Evolutionary conservation across 2,888 invertebrate species (phyloP), one percentile per base, ranked within the genome.

Genomic region (Phrixothrix hirtus): DNA sequence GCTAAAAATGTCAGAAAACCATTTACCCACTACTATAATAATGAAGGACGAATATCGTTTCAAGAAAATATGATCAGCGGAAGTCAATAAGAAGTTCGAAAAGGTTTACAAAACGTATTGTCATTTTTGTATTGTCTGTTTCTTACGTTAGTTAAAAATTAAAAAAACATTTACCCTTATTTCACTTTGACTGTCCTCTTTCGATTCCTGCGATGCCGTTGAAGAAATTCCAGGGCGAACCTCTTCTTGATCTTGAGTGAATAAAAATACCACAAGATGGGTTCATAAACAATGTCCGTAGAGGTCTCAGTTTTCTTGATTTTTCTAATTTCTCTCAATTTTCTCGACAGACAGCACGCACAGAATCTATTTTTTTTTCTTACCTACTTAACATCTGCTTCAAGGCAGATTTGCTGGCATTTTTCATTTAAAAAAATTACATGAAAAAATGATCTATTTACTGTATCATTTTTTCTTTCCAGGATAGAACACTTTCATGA

Each of bases 1-100:
- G 34, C 34, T 34, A 34, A 34, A 14, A 34, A 36, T 36, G 36
- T 36, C 7, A 36, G 36, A 21, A 36, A 36, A 36, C 16, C 36
- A 9, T 36, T 36, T 36, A 36, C 36, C n/a, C 16, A 36, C 12
- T 36, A 16, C 25, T 36, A 36, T 11, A 36, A 36, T 11, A 15
- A 15, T 36, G 36, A 36, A 36, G 36, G 36, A 5, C 36, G n/a
- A 17, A 12, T 36, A 6, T 15, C n/a, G 16, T 36, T 36, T 36
- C 36, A 36, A 36, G 25, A 21, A 21, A 36, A 21, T 11, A 36
- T 36, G 32, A 32, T 32, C 14, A 10, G 12, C 32, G 9, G 32
- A 32, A 13, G n/a, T n/a, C n/a, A n/a, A n/a, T n/a, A n/a, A n/a
- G n/a, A n/a, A n/a, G n/a, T n/a, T n/a, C 5, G n/a, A n/a, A n/a